Base-by-base conservation (phyloP, 2,888 invertebrate genomes). In the Trypoxylon attenuatum region DNA sequence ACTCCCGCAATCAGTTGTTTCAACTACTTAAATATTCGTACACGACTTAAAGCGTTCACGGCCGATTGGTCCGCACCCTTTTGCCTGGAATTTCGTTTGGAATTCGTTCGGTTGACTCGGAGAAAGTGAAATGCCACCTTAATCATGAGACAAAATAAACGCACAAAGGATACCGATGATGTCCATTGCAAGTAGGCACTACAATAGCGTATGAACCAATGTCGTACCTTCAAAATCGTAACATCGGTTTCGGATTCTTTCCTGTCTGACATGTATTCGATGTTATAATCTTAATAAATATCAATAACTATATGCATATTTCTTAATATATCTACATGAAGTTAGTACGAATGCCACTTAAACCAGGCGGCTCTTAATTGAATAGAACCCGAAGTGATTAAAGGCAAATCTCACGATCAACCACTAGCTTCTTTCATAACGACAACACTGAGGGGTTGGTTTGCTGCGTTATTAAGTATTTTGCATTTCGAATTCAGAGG, bases 71-170 rank as follows among this genome's bases (percentile, higher is more conserved):
- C 72, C 74, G 69, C 74, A 69, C 74, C 74, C 74, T 75, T 68
- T 55, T 62, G 60, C 41, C 55, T 55, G 68, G 73, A 73, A 75
- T 75, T 70, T 63, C 70, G 47, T 18, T 25, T 63, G 75, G 75
- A 75, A 75, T 76, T 71, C 57, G 59, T 58, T 18, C 51, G 65
- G 22, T 51, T 45, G 58, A 50, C 53, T 21, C 43, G 77, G 77
- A 75, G 76, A 77, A 77, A 77, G 72, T 72, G 72, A 74, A 75
- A 72, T 64, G 65, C 54, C 70, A 29, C 52, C 57, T 55, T 49
- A 42, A 63, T 54, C 56, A 51, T 49, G 65, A 61, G 67, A 69
- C 71, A 51, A 77, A 76, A 74, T 69, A 76, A 73, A 59, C 49
- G 41, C 25, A 39, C 55, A 60, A 60, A 61, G 68, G 50, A 62